Evolutionary conservation across 1,140 invertebrate genomes (phyloP).

Genomic region (Penaeus chinensis): DNA sequence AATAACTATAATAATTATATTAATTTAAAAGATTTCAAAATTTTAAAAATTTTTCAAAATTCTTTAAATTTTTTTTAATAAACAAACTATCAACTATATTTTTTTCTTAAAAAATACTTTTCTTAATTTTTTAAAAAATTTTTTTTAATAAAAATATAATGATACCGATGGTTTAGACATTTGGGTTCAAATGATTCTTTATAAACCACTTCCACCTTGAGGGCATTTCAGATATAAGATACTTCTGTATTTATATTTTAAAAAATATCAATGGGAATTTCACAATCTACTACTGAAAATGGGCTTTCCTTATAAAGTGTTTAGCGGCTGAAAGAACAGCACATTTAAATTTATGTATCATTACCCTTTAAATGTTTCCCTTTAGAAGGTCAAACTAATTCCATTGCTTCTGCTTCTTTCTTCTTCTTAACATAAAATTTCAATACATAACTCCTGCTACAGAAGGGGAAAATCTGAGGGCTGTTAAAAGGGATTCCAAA

Average conservation of each 20-base stretch:
- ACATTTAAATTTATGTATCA: conserved; percentile 38
- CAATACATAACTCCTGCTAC: conserved; percentile 55
- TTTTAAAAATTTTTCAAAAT: too few relatives aligned
- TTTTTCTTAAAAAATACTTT: too few relatives aligned
- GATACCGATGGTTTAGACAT: too few relatives aligned
- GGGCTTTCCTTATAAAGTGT: neutral
- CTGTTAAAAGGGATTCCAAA: neutral
- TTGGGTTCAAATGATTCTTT: too few relatives aligned
- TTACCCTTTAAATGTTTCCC: conserved; percentile 44
- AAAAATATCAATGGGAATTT: neutral
- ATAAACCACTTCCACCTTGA: neutral
- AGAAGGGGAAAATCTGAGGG: conserved; percentile 34
- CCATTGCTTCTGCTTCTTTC: conserved; percentile 57
- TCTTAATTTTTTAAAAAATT: too few relatives aligned
- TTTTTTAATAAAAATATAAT: too few relatives aligned
- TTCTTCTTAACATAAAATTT: conserved; percentile 60
- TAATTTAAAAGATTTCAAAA: too few relatives aligned
- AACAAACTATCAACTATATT: too few relatives aligned
- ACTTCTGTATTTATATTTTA: neutral
- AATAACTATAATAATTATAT: too few relatives aligned
- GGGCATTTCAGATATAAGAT: neutral
- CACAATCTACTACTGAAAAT: neutral
- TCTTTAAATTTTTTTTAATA: too few relatives aligned
- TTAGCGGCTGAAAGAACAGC: neutral
- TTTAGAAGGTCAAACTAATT: conserved; percentile 57